Evolutionary conservation across 2,888 invertebrate species (phyloP), one percentile per base, ranked within the genome.

Genomic region (Baronia brevicornis): DNA sequence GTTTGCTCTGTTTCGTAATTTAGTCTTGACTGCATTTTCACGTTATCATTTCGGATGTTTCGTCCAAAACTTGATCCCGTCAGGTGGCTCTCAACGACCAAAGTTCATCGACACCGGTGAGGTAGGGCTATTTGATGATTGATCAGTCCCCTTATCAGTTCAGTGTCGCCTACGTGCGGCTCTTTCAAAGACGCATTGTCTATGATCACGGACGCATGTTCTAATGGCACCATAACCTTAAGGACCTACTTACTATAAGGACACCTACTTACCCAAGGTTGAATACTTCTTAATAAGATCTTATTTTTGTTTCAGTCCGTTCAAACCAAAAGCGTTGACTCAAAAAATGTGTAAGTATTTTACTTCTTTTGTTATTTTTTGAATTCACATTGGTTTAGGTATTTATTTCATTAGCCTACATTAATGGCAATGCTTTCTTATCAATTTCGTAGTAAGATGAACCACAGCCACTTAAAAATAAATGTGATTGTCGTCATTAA

Each of bases 161-260:
- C 62, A 57, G 60, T 70, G 78, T 78, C 78, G 74, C 75, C 78
- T 74, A 72, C 71, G 65, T 66, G 69, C 79, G 84, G 80, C 75
- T 51, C 60, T 60, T 68, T 80, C 82, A 82, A 84, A 82, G 79
- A 61, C 63, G 63, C 65, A 80, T 77, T 80, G 80, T 82, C 69
- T 69, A 50, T 55, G 60, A 46, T 54, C 61, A 60, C 51, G 53
- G 53, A 65, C 60, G 56, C 62, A 58, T 68, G 59, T 60, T 59
- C 59, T 74, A 68, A 73, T 72, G 68, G 54, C 48, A 51, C 44
- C 39, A 36, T 41, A 45, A 38, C 41, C 34, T 44, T 44, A 14
- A 29, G 10, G 14, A 22, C 22, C n/a, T 26, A 15, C 7, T 12
- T 5, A n/a, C 4, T 26, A 17, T 17, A 5, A 5, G 4, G 6